Evolutionary conservation across 2,113 vertebrate species (phyloP), one percentile per base, ranked within the genome.

Genomic region (Grallaria varia): DNA sequence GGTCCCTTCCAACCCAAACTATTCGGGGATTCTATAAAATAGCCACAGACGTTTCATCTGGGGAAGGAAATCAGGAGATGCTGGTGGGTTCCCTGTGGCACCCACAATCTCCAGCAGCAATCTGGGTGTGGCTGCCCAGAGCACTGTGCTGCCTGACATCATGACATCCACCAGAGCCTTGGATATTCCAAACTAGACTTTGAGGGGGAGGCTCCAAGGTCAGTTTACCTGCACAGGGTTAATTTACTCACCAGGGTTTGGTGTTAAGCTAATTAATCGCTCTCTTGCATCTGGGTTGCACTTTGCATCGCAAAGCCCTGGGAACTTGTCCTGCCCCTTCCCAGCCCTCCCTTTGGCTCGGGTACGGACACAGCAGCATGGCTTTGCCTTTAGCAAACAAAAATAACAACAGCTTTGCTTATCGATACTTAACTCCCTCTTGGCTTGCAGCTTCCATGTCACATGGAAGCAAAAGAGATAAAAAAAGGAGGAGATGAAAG

Each of bases 111-210:
- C 63, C 89, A 80, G 56, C 35, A 66, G 31, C 50, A 72, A 8
- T 19, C 5, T 37, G 25, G 21, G 40, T 33, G 25, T 63, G 53
- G 28, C 35, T 71, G n/a, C 30, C 42, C 52, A 66, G 33, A 53
- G n/a, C 31, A 31, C 1, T 4, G 58, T 4, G 6, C 30, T 59
- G 30, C 45, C 71, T 12, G 6, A 8, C 0, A 2, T 18, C 44
- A 28, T 21, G 39, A n/a, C 33, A 31, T 12, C 56, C 6, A 13
- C 20, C 21, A 39, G 2, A 4, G 3, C 14, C 55, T 56, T 31
- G 22, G 64, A 66, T 56, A 56, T n/a, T 52, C 45, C 8, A 56
- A 69, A 37, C 18, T 25, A 44, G 27, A 69, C 40, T 56, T 60
- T 2, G 7, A 85, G 66, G 27, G 39, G 20, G 45, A 91, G 13